A percentile compares a stretch with the other conserved stretches of the same genome.
phyloP scores from a whole-genome alignment of 2,888 invertebrate genomes.

The Meliscaeva auricollis region DNA sequence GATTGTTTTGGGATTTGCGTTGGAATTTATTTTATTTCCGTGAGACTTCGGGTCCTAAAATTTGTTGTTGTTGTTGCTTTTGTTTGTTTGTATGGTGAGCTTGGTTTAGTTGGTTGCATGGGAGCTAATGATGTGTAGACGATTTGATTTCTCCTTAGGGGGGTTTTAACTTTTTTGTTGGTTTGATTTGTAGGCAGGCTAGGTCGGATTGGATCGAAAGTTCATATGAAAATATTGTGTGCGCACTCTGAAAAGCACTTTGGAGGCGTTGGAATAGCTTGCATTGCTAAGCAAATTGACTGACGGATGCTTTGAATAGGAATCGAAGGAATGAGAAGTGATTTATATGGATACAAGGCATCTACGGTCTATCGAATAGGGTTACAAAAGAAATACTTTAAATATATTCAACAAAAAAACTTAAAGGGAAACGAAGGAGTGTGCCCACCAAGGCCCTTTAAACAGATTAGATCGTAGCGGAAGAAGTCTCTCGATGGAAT shows the following conservation, averaged over 20 bases:
- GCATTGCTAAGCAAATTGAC: conserved; percentile 34
- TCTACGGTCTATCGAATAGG: no score
- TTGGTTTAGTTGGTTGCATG: conserved; percentile 11
- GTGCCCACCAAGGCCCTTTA: no score
- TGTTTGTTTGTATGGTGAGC: not conserved
- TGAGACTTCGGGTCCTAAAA: not conserved
- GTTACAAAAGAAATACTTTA: not conserved
- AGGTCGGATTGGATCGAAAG: not conserved
- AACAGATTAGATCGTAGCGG: no score
- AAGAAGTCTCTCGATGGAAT: no score
- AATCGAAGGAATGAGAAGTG: conserved; percentile 26
- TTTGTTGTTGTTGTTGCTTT: not conserved
- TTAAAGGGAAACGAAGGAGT: no score
- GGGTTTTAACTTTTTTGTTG: not conserved
- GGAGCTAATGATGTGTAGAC: conserved; percentile 52
- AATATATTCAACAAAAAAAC: not conserved
- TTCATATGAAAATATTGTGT: conserved; percentile 7
- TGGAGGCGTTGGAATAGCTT: conserved; percentile 51
- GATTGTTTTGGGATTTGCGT: conserved; percentile 67
- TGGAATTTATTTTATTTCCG: conserved; percentile 58
- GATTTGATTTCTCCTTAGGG: conserved; percentile 44
- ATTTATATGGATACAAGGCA: conserved; percentile 19
- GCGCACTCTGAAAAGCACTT: conserved; percentile 23
- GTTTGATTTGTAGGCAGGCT: not conserved
- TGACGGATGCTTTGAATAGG: conserved; percentile 9